Evolutionary conservation across 1,140 invertebrate species (phyloP), one percentile per base, ranked within the genome.

Genomic region (Drosophila kurseongensis): DNA sequence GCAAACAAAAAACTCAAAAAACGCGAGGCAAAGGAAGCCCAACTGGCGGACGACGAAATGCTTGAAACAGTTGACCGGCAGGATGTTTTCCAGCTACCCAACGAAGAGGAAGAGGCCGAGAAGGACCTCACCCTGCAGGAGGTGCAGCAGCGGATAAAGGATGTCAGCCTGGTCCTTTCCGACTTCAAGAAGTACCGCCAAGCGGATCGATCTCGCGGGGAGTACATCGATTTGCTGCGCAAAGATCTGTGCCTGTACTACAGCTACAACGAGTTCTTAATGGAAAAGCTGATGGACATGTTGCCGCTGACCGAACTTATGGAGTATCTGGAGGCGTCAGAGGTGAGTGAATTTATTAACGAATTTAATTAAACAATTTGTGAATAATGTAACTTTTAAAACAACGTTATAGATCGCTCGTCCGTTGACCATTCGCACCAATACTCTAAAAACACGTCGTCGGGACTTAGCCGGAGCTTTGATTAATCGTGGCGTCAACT

Each of bases 261-360:
- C 93, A 97, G 97, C 89, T 99, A 99, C 88, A 99, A 99, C 94
- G 95, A 97, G 66, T 99, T 97, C 92, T 93, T 99, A 10, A 99
- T 99, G 96, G 96, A 97, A 78, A 96, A 96, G 92, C 93, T 99
- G 6, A 97, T 99, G 95, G 95, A 99, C 88, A 94, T 99, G 66
- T 99, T 99, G 92, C 95, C 97, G 9, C 92, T 98, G 1, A 94
- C 95, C 65, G 98, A 99, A 92, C 93, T 99, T 18, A 94, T 99
- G 75, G 98, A 99, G 90, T 98, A 98, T 93, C 93, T 99, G 13
- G 99, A 99, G 94, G 97, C 99, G 0, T 99, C 98, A 92, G 99
- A 99, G 94, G 91, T 91, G 10, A 16, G 75, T 65, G 0, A 9
- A 12, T 9, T 1, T 0, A 1, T 8, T 4, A 5, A 3, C 0